Percentiles rank a stretch among this genome's conserved stretches.
Evolutionary conservation across 2,888 invertebrate species (phyloP).

Genomic region (Serripes groenlandicus): DNA sequence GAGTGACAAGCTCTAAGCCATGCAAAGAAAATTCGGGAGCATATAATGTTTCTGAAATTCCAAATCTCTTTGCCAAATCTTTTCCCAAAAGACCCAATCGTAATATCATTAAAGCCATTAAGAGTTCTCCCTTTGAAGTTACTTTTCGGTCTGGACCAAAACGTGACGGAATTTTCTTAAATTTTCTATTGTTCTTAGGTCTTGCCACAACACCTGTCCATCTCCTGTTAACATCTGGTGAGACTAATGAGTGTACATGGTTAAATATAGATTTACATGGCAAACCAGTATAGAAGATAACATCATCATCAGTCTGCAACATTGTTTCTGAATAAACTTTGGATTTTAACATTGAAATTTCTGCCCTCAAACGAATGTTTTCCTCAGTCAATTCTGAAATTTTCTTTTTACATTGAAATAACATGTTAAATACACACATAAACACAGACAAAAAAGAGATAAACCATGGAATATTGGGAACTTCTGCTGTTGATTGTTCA

Average conservation of each 20-base stretch:
- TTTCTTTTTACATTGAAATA: not conserved
- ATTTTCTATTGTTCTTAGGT: not conserved
- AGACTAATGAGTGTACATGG: conserved; percentile 41
- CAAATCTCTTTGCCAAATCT: conserved; percentile 54
- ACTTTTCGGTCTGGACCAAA: conserved; percentile 56
- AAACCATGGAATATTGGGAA: not conserved
- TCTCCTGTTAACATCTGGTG: conserved; percentile 51
- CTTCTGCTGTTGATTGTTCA: not conserved
- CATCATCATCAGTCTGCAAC: conserved; percentile 42
- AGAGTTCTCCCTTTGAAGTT: conserved; percentile 46
- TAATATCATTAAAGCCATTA: conserved; percentile 52
- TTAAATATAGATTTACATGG: conserved; percentile 24
- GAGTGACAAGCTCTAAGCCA: conserved; percentile 41
- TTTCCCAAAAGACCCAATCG: conserved; percentile 40
- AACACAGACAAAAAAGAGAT: not conserved
- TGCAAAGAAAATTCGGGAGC: conserved; percentile 44
- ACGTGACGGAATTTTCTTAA: too few relatives aligned
- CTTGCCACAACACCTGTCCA: conserved; percentile 44
- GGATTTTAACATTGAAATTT: not conserved
- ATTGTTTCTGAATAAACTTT: conserved; percentile 36
- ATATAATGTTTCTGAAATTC: conserved; percentile 43
- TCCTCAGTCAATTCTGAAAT: too few relatives aligned
- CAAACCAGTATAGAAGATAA: conserved; percentile 56
- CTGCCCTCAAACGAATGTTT: not conserved
- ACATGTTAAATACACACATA: not conserved